A percentile compares a stretch with the other conserved stretches of the same genome.
Conservation (phyloP, 2,797 vertebrate species). For the Eospalax fontanierii region DNA sequence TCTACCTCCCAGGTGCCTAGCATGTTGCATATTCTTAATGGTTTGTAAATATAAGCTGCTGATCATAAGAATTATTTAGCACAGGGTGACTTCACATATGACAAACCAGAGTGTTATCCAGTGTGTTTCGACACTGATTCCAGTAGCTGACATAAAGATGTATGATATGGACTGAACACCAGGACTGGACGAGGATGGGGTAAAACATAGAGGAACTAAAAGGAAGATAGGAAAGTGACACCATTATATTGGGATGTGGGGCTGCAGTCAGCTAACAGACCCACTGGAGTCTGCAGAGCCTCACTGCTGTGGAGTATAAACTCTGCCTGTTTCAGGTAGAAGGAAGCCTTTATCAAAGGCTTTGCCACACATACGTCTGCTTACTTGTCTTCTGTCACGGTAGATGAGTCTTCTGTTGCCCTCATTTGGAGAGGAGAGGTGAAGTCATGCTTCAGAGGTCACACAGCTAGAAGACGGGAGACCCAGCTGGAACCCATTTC, state of each 20-base stretch:
- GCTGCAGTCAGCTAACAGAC: background rate
- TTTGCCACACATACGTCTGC: background rate
- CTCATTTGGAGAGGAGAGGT: background rate
- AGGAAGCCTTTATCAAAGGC: background rate
- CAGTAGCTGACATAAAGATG: background rate
- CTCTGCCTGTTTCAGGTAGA: background rate
- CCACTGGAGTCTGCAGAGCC: background rate
- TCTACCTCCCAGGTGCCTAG: background rate
- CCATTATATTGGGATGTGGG: background rate
- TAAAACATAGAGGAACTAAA: background rate
- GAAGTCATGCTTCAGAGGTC: background rate
- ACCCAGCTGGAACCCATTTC: background rate
- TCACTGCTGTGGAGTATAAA: background rate
- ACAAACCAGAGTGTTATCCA: background rate
- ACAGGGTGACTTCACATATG: background rate
- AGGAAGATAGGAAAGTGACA: background rate
- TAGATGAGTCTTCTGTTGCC: background rate
- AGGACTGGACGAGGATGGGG: background rate
- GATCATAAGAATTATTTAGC: background rate
- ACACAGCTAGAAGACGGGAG: background rate
- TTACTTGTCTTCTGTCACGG: background rate
- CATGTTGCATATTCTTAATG: conserved; percentile 12
- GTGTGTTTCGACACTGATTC: background rate
- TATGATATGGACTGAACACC: background rate
- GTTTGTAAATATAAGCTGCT: background rate